Evolutionary conservation across 2,888 invertebrate genomes (phyloP).

Genomic region (Eupithecia subfuscata): DNA sequence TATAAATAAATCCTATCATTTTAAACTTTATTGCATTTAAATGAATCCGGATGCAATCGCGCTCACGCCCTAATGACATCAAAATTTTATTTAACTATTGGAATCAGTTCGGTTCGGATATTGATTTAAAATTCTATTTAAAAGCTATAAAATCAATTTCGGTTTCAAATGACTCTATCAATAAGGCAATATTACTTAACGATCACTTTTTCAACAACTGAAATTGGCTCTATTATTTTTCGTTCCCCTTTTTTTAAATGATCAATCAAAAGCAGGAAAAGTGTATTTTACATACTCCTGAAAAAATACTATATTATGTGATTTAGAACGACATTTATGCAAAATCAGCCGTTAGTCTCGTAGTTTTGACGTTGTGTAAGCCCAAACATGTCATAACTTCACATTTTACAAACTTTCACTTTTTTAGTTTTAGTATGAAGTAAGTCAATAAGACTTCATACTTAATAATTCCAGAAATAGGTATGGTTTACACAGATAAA

Average conservation of each 20-base stretch:
- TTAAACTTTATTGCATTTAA: conserved; percentile 32
- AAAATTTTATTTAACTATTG: conserved; percentile 33
- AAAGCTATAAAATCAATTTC: conserved; percentile 38
- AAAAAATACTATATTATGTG: neutral
- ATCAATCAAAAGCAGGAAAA: neutral
- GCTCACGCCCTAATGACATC: conserved; percentile 33
- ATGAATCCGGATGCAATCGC: conserved; percentile 33
- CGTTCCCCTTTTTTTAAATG: neutral
- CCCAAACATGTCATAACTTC: neutral
- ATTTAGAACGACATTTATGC: neutral
- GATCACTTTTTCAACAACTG: neutral
- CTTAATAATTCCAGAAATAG: too few species aligned
- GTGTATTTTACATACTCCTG: neutral
- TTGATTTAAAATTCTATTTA: conserved; percentile 38
- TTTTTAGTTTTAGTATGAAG: neutral
- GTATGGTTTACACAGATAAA: neutral
- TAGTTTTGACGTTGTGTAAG: neutral
- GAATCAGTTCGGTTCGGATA: conserved; percentile 30
- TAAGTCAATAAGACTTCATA: neutral
- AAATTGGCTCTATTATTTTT: neutral
- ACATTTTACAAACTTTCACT: neutral
- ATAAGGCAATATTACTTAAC: conserved; percentile 4
- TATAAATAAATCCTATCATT: conserved; percentile 24
- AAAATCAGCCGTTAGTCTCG: neutral
- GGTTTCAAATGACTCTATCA: conserved; percentile 31